These are phyloP conservation scores for Drosophila lini DNA, from an alignment of 1,140 invertebrate species.

Conservation along the genomic window DNA sequence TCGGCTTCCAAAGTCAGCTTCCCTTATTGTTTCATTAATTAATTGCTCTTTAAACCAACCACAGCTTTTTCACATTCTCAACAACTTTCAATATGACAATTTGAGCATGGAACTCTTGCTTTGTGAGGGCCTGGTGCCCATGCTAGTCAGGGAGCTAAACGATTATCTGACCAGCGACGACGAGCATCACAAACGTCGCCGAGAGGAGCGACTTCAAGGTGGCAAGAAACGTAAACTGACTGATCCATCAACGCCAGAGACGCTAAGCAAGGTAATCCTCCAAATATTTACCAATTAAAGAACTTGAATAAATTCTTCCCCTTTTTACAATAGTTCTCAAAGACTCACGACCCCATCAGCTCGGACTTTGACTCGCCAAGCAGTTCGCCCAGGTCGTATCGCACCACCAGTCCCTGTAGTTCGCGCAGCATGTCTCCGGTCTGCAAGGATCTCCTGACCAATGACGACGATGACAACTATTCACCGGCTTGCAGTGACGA, in stretches of 20 bases:
- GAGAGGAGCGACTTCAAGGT: constrained; percentile 72
- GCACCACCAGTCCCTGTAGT: constrained; percentile 80
- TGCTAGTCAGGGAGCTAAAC: constrained; percentile 76
- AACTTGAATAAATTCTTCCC: not conserved
- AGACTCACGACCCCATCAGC: constrained; percentile 55
- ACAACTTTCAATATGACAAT: constrained; percentile 83
- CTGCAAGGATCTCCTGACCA: constrained; percentile 51
- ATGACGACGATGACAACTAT: constrained; percentile 80
- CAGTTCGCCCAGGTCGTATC: constrained; percentile 72
- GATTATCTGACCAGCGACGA: constrained; percentile 77
- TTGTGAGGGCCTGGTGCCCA: constrained; percentile 69
- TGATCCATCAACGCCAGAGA: constrained; percentile 54
- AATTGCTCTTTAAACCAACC: not conserved
- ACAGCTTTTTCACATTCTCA: constrained; percentile 75
- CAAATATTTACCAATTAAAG: not conserved
- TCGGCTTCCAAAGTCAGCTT: no score
- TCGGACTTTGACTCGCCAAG: constrained; percentile 78
- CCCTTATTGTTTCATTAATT: not conserved
- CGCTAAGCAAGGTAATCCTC: constrained; percentile 57
- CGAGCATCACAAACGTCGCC: constrained; percentile 71
- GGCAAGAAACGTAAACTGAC: constrained; percentile 75
- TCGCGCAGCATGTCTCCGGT: constrained; percentile 81
- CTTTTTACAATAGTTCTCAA: constrained; percentile 52
- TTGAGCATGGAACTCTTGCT: constrained; percentile 81
- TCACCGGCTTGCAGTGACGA: constrained; percentile 84